Evolutionary conservation across 2,113 vertebrate genomes (phyloP).

Genomic region (Campylorhamphus procurvoides): DNA sequence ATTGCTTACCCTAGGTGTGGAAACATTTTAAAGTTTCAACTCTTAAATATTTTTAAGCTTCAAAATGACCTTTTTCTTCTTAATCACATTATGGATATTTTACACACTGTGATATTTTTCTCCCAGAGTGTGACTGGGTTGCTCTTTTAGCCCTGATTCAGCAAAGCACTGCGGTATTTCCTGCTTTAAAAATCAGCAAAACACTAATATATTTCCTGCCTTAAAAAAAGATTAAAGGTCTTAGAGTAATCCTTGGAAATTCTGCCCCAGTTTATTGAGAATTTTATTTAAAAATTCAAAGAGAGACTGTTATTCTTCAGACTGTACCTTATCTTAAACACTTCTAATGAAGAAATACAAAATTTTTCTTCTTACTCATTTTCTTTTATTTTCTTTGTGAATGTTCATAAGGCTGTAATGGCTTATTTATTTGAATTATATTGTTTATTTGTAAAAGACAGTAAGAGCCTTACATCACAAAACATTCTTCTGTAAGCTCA

Average conservation of each 20-base stretch:
- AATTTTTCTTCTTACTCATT: not conserved
- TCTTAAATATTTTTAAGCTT: constrained; percentile 16
- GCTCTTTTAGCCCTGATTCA: constrained; percentile 65
- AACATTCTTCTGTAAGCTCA: not conserved
- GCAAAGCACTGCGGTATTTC: constrained; percentile 42
- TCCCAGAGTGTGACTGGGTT: constrained; percentile 52
- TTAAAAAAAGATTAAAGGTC: constrained; percentile 57
- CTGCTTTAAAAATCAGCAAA: constrained; percentile 61
- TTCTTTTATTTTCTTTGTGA: not conserved
- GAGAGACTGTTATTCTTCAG: not conserved
- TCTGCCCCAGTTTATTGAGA: constrained; percentile 29
- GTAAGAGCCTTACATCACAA: not conserved
- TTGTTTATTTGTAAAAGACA: not conserved
- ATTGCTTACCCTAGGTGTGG: not conserved
- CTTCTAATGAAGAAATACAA: not conserved
- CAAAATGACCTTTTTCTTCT: constrained; percentile 50
- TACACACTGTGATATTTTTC: constrained; percentile 51
- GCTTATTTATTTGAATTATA: not conserved
- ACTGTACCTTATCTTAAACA: not conserved
- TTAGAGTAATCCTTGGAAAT: constrained; percentile 60
- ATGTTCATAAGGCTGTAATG: not conserved
- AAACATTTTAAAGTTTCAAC: constrained; percentile 3
- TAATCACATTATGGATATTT: constrained; percentile 65
- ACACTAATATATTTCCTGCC: constrained; percentile 39
- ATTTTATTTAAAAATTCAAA: constrained; percentile 46